Conservation (phyloP, 2,113 vertebrate species). For the Lepisosteus oculatus region DNA sequence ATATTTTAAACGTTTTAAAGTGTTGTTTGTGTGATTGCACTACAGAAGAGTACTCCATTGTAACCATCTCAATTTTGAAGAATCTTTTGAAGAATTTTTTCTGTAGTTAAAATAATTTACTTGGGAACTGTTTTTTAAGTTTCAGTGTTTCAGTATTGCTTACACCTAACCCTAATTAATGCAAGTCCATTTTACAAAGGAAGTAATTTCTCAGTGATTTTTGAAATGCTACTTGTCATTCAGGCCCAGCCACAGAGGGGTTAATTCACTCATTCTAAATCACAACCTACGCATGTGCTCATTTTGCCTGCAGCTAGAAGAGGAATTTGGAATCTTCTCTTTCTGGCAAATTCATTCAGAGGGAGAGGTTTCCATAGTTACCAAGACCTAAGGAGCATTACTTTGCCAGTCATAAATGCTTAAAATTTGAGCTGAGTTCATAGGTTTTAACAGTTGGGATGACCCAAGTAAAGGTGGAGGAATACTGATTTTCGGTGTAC, state of each 20-base stretch:
- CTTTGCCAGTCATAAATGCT: conserved; percentile 52
- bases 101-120: no score
- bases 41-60: no score
- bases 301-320: conserved; percentile 35
- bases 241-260: not conserved
- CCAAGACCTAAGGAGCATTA: conserved; percentile 55
- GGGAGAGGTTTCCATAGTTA: conserved; percentile 62
- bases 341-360: conserved; percentile 62
- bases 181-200: no score
- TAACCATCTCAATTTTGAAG: no score
- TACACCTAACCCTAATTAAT: no score
- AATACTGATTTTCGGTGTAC: not conserved
- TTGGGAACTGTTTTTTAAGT: no score
- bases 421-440: conserved; percentile 27
- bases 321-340: conserved; percentile 60
- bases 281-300: conserved; percentile 35
- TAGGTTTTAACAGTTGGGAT: not conserved
- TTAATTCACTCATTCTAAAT: conserved; percentile 35
- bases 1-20: no score
- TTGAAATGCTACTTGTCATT: no score
- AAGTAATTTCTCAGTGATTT: no score
- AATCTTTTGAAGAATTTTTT: no score
- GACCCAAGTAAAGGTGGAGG: not conserved
- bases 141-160: no score
- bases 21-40: no score